A percentile compares a stretch with the other conserved stretches of the same genome.
These are phyloP conservation scores for Charaxes varanes DNA, from an alignment of 1,140 invertebrate genomes.

Conservation along the genomic window DNA sequence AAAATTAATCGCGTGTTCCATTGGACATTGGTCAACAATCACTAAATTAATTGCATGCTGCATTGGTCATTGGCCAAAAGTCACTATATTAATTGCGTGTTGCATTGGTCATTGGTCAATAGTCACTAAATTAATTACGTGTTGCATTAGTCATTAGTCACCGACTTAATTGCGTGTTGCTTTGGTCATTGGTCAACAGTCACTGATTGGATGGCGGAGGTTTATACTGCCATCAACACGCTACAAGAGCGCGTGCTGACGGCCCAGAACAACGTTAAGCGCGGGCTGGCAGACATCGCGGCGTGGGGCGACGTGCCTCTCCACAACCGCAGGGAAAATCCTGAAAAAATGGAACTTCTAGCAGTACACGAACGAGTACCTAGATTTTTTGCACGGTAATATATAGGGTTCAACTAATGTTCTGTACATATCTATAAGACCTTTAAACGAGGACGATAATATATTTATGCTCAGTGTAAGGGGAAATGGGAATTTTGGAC, in stretches of 20 bases:
- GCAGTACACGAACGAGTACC: conserved; percentile 55
- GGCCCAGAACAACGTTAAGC: conserved; percentile 79
- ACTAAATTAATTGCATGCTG: no score
- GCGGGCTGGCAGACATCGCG: conserved; percentile 75
- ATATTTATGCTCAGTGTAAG: no score
- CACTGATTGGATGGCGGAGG: conserved; percentile 65
- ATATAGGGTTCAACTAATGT: neutral
- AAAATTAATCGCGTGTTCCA: no score
- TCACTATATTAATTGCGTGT: no score
- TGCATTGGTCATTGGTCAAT: no score
- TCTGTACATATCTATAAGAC: no score
- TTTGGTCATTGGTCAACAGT: conserved; percentile 28
- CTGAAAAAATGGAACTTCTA: conserved; percentile 53
- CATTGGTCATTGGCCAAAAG: no score
- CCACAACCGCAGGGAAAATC: conserved; percentile 74
- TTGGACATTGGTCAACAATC: no score
- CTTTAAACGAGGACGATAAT: no score
- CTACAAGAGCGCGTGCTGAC: conserved; percentile 79
- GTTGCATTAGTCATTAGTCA: no score
- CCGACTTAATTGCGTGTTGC: neutral
- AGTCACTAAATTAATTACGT: no score
- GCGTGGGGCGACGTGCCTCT: conserved; percentile 82
- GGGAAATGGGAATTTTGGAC: no score
- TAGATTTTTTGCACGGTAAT: conserved; percentile 39
- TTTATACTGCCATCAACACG: conserved; percentile 64